Percentiles rank a stretch among this genome's conserved stretches.
phyloP scores from a whole-genome alignment of 2,888 invertebrate genomes.

The Ichneumoninae sp. region DNA sequence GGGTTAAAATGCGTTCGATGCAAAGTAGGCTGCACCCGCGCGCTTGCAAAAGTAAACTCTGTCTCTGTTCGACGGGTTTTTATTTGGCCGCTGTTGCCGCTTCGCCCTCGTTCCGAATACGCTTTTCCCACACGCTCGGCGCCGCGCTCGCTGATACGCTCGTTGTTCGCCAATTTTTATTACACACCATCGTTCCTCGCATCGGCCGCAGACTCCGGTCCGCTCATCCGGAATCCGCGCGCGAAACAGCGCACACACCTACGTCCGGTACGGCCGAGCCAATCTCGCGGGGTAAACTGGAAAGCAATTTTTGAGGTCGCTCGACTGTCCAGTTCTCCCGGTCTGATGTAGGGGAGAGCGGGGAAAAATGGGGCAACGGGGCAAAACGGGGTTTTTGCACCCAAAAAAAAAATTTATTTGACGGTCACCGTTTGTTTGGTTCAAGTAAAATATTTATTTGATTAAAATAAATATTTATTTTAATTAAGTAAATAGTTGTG shows the following conservation, averaged over 20 bases:
- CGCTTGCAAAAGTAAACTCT: constrained; percentile 28
- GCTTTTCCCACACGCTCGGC: neutral
- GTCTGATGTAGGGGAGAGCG: constrained; percentile 25
- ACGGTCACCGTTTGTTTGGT: too few relatives aligned
- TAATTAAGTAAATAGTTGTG: too few relatives aligned
- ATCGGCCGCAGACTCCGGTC: neutral
- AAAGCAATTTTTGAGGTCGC: constrained; percentile 49
- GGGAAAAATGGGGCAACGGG: too few relatives aligned
- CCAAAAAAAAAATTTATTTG: too few relatives aligned
- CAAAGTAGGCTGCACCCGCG: constrained; percentile 28
- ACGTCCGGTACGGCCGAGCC: constrained; percentile 2
- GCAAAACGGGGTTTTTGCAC: too few relatives aligned
- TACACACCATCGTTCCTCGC: constrained; percentile 6
- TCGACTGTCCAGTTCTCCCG: neutral
- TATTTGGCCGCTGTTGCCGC: constrained; percentile 14
- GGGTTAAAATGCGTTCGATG: constrained; percentile 30
- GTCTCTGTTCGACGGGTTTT: constrained; percentile 42
- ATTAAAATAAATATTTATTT: too few relatives aligned
- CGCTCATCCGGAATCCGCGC: constrained; percentile 11
- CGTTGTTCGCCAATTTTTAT: constrained; percentile 45
- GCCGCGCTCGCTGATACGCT: constrained; percentile 11
- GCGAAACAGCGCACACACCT: constrained; percentile 1
- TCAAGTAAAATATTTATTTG: too few relatives aligned
- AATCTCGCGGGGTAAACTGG: constrained; percentile 50
- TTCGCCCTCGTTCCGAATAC: neutral